Base-by-base conservation (phyloP, 2,888 invertebrate species). In the Acrobasis consociella region DNA sequence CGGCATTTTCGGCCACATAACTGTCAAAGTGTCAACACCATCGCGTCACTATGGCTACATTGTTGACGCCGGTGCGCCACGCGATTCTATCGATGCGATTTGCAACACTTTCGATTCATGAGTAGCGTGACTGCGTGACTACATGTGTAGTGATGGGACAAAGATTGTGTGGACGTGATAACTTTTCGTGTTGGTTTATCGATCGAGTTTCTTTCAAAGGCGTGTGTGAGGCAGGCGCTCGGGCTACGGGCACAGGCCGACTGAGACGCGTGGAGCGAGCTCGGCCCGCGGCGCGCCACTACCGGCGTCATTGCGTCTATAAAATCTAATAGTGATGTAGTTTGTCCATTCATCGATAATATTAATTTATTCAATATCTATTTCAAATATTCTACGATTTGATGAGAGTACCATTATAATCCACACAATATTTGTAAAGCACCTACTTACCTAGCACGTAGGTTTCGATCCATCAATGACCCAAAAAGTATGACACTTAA, bases 31-130 rank as follows among this genome's bases (percentile, higher is more conserved):
- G 84, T 89, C 87, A 89, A 89, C 90, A 88, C 70, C 68, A 70
- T 73, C 78, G 78, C 83, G 89, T 91, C 91, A 85, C 91, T 91
- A 91, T 91, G 90, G 77, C 89, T 91, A 92, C 91, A 89, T 86
- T 90, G 91, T 91, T 91, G 91, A 90, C 85, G 80, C 85, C 85
- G 87, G 84, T 82, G 76, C 71, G 77, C 76, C 82, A 79, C 78
- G 82, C 81, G 80, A 70, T 77, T 65, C 65, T 69, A 79, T 82
- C 80, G 79, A 82, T 80, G 78, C 78, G 76, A 71, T 75, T 78
- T 76, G 73, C 69, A 68, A 37, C 46, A 58, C 62, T 62, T 49
- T 63, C 50, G 53, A 65, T 73, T 73, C 76, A 76, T 78, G 76
- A 74, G 70, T 64, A 73, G 72, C 72, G 73, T 69, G 66, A 63